Percentiles rank a stretch among this genome's conserved stretches.
Evolutionary conservation across 2,888 invertebrate genomes (phyloP).

Genomic region (Protophormia terraenovae): DNA sequence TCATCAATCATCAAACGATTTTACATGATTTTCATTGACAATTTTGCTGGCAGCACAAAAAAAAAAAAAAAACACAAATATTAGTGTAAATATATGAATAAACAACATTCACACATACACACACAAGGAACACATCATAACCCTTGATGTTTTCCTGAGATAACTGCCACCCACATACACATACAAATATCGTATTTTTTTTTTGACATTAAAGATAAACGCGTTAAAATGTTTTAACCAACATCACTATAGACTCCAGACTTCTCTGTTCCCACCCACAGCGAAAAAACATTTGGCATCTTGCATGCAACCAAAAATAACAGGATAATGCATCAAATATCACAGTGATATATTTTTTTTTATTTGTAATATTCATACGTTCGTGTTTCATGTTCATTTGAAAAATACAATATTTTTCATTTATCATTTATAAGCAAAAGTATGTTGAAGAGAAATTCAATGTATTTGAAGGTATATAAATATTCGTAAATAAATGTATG

Average conservation of each 20-base stretch:
- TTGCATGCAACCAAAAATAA: slow-evolving; percentile 29
- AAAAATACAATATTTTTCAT: slow-evolving; percentile 34
- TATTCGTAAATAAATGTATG: too few relatives aligned
- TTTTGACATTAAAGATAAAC: neutral
- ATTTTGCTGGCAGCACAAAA: slow-evolving; percentile 10
- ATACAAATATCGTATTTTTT: neutral
- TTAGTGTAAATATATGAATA: slow-evolving; percentile 21
- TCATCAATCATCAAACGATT: slow-evolving; percentile 60
- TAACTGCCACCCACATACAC: neutral
- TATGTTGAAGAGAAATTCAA: too few relatives aligned
- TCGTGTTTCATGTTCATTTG: slow-evolving; percentile 12
- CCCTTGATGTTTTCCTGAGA: neutral
- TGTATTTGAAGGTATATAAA: too few relatives aligned
- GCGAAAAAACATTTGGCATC: neutral
- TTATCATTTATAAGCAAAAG: slow-evolving; percentile 23
- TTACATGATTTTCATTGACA: slow-evolving; percentile 56
- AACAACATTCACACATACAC: neutral
- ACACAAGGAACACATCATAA: too few relatives aligned
- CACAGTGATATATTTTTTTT: neutral
- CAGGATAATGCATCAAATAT: slow-evolving; percentile 44
- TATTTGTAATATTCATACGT: too few relatives aligned
- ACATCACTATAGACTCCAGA: slow-evolving; percentile 17
- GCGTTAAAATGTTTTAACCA: neutral
- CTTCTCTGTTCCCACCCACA: neutral
- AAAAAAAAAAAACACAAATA: slow-evolving; percentile 16